These are phyloP conservation scores for Tinea semifulvella DNA, from an alignment of 2,888 invertebrate genomes.

Conservation along the genomic window DNA sequence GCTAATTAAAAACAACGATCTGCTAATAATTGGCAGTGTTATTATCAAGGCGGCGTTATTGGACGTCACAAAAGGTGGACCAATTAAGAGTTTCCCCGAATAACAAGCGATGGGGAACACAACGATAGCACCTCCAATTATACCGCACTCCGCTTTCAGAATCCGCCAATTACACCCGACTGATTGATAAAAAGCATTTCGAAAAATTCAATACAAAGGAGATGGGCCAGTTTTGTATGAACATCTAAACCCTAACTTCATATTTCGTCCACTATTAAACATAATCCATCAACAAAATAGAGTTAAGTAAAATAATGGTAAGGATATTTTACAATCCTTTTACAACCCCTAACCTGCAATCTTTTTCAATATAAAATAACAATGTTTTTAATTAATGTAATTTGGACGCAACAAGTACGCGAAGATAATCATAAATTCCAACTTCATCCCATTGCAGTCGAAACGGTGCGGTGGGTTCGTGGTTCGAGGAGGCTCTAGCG, in stretches of 20 bases:
- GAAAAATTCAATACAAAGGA: constrained; percentile 54
- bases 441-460: too few relatives aligned
- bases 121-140: constrained; percentile 63
- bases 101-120: constrained; percentile 52
- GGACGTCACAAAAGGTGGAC: constrained; percentile 59
- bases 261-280: too few relatives aligned
- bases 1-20: constrained; percentile 55
- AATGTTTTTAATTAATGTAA: too few relatives aligned
- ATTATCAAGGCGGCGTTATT: constrained; percentile 60
- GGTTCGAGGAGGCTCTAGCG: too few relatives aligned
- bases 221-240: too few relatives aligned
- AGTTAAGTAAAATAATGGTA: too few relatives aligned
- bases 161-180: constrained; percentile 54
- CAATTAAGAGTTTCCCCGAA: constrained; percentile 66
- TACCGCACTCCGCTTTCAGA: constrained; percentile 34
- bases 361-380: neutral
- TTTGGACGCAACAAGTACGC: too few relatives aligned
- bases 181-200: constrained; percentile 49
- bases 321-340: too few relatives aligned
- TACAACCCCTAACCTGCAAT: neutral
- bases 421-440: too few relatives aligned
- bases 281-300: too few relatives aligned
- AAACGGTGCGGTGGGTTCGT: too few relatives aligned
- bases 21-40: constrained; percentile 56
- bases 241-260: too few relatives aligned